A percentile compares a stretch with the other conserved stretches of the same genome.
phyloP scores from a whole-genome alignment of 2,113 vertebrate species.

The Thunnus thynnus region DNA sequence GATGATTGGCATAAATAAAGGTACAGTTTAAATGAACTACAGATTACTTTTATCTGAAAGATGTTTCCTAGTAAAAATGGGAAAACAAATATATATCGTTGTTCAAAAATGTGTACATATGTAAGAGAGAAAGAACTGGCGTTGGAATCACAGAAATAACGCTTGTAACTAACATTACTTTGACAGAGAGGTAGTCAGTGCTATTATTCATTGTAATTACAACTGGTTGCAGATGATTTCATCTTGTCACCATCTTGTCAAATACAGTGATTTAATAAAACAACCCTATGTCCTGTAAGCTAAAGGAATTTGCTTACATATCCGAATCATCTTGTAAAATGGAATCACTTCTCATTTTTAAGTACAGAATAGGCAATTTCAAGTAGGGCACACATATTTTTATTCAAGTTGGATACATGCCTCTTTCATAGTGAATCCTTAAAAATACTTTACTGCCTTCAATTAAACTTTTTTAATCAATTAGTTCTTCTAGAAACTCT shows the following conservation, averaged over 20 bases:
- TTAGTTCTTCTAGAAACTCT: slow-evolving; percentile 14
- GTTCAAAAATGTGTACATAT: neutral
- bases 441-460: too few species aligned
- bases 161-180: neutral
- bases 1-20: too few species aligned
- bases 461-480: neutral
- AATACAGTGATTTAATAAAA: neutral
- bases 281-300: neutral
- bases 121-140: neutral
- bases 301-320: slow-evolving; percentile 7
- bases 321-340: neutral
- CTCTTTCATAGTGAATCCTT: neutral
- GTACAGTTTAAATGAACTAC: neutral
- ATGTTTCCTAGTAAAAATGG: too few species aligned
- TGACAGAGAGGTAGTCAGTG: slow-evolving; percentile 36
- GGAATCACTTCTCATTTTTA: neutral
- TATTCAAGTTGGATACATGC: slow-evolving; percentile 20
- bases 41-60: too few species aligned
- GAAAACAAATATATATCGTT: too few species aligned
- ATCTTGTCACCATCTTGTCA: neutral
- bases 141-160: slow-evolving; percentile 9
- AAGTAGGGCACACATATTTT: neutral
- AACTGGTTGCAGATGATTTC: slow-evolving; percentile 1
- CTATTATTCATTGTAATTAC: slow-evolving; percentile 6
- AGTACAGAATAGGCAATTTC: neutral